These are phyloP conservation scores for Oryzias javanicus DNA, from an alignment of 2,113 vertebrate genomes.

Conservation along the genomic window DNA sequence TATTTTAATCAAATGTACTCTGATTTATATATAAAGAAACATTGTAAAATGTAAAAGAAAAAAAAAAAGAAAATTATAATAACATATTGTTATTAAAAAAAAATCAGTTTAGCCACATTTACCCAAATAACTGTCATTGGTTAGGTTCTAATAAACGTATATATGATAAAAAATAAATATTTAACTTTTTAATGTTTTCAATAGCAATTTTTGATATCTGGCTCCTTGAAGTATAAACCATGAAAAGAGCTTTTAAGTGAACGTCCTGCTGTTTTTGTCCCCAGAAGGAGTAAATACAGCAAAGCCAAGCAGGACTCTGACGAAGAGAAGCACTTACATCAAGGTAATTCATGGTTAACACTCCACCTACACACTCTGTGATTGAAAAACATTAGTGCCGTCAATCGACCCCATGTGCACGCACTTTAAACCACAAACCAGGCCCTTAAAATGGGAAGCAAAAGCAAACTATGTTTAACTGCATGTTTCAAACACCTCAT, in stretches of 20 bases:
- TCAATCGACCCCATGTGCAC: slow-evolving; percentile 35
- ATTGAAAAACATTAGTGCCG: slow-evolving; percentile 42
- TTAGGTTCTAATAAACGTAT: too few relatives aligned
- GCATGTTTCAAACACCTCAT: slow-evolving; percentile 56
- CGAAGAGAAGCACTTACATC: slow-evolving; percentile 94
- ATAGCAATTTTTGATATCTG: too few relatives aligned
- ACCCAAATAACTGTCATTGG: too few relatives aligned
- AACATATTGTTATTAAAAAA: too few relatives aligned
- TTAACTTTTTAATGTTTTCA: too few relatives aligned
- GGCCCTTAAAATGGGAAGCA: slow-evolving; percentile 29
- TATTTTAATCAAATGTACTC: too few relatives aligned
- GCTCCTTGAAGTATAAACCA: background rate
- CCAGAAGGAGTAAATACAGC: slow-evolving; percentile 94
- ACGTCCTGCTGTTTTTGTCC: slow-evolving; percentile 41
- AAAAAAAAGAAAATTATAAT: too few relatives aligned
- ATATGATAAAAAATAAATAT: too few relatives aligned
- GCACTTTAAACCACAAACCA: slow-evolving; percentile 35
- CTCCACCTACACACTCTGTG: slow-evolving; percentile 9
- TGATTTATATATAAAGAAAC: too few relatives aligned
- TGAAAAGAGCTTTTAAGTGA: slow-evolving; percentile 18
- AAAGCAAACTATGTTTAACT: slow-evolving; percentile 43
- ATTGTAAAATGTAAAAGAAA: too few relatives aligned
- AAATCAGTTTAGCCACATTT: too few relatives aligned
- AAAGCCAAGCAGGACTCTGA: slow-evolving; percentile 96
- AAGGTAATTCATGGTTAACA: slow-evolving; percentile 79